phyloP scores from a whole-genome alignment of 2,113 vertebrate genomes.

The Lycaon pictus region DNA sequence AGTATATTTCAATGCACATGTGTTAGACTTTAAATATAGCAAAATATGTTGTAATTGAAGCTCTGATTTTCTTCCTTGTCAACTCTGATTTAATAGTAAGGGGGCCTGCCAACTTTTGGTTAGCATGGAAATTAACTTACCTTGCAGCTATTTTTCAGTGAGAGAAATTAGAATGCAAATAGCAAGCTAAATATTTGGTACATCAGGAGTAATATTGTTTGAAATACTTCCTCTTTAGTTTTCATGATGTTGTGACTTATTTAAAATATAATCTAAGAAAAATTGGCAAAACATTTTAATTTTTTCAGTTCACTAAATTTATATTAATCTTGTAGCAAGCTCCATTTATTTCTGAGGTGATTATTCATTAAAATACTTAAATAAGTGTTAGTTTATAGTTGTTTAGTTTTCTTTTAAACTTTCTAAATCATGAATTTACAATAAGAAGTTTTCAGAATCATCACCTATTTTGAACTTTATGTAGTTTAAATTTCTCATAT shows the following conservation, averaged over 20 bases:
- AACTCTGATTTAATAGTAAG: constrained; percentile 58
- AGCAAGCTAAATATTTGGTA: constrained; percentile 56
- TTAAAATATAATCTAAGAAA: constrained; percentile 53
- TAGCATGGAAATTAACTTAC: constrained; percentile 69
- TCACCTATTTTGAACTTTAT: neutral
- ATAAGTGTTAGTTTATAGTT: neutral
- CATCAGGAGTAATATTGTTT: constrained; percentile 33
- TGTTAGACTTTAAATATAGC: constrained; percentile 49
- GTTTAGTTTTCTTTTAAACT: constrained; percentile 17
- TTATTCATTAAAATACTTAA: constrained; percentile 29
- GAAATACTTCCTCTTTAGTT: constrained; percentile 36
- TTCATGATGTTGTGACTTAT: constrained; percentile 16
- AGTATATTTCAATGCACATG: neutral
- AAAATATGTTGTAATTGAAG: constrained; percentile 28
- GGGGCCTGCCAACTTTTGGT: neutral
- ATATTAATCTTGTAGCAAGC: neutral
- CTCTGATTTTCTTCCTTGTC: constrained; percentile 28
- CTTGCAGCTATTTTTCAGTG: constrained; percentile 66
- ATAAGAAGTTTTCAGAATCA: neutral
- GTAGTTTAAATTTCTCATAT: neutral
- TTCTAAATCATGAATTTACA: constrained; percentile 23
- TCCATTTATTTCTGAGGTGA: neutral
- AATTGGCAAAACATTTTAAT: constrained; percentile 54
- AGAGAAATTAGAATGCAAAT: constrained; percentile 68
- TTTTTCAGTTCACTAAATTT: constrained; percentile 46